Evolutionary conservation across 2,888 invertebrate species (phyloP).

Genomic region (Dryobotodes eremita): DNA sequence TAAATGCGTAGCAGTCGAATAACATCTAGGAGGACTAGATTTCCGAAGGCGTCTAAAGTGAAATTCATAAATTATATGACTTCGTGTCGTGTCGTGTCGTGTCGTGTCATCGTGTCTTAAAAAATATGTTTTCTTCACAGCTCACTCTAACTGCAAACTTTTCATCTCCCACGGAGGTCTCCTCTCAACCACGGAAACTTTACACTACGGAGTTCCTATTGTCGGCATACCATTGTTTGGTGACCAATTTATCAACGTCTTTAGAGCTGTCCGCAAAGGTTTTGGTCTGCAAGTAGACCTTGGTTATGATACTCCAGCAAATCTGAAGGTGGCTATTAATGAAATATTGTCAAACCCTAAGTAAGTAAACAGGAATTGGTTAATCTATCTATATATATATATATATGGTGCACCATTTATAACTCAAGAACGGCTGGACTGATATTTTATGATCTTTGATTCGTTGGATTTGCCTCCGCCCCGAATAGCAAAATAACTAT

Average conservation of each 20-base stretch:
- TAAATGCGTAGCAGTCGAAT: neutral
- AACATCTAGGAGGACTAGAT: neutral
- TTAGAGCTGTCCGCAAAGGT: conserved; percentile 74
- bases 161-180: conserved; percentile 81
- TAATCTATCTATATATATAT: no score
- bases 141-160: conserved; percentile 78
- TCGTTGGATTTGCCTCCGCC: no score
- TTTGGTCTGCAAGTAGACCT: conserved; percentile 74
- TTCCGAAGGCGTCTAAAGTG: no score
- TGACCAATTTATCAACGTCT: conserved; percentile 78
- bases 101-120: neutral
- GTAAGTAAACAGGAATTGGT: conserved; percentile 65
- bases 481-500: no score
- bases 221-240: conserved; percentile 79
- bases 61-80: neutral
- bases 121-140: conserved; percentile 64
- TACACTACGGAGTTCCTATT: conserved; percentile 77
- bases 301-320: conserved; percentile 66
- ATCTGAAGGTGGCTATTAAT: conserved; percentile 73
- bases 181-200: conserved; percentile 76
- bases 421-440: no score
- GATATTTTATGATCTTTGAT: no score
- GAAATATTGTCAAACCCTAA: conserved; percentile 72
- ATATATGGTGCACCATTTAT: no score
- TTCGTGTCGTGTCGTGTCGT: no score